Evolutionary conservation across 1,140 invertebrate genomes (phyloP).

Genomic region (Melipona quadrifasciata): DNA sequence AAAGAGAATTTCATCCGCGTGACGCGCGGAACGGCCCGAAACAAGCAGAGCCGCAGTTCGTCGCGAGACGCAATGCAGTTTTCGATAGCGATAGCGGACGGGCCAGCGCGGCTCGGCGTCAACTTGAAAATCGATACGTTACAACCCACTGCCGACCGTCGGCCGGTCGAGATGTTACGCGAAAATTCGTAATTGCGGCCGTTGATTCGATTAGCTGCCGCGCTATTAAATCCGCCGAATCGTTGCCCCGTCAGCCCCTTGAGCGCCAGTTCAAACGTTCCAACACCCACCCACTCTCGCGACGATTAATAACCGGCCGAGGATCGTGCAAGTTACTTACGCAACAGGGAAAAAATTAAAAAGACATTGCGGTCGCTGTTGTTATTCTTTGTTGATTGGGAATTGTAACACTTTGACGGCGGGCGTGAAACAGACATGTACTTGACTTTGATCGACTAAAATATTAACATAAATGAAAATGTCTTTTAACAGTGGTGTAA

Average conservation of each 20-base stretch:
- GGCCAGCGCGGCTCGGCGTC: neutral
- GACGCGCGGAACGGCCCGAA: neutral
- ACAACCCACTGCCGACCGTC: neutral
- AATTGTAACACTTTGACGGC: no score
- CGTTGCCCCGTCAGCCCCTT: neutral
- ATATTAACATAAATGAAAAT: no score
- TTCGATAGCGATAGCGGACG: conserved; percentile 16
- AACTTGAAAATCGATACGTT: conserved; percentile 43
- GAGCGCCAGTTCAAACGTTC: neutral
- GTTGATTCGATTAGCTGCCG: conserved; percentile 22
- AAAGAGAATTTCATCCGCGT: neutral
- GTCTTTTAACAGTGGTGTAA: no score
- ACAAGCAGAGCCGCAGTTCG: neutral
- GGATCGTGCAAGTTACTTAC: neutral
- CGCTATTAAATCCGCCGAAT: conserved; percentile 36
- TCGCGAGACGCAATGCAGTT: conserved; percentile 48
- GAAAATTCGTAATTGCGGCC: conserved; percentile 40
- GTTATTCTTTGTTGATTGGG: no score
- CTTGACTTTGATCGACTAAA: no score
- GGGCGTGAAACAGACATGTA: no score
- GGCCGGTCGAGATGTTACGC: conserved; percentile 17
- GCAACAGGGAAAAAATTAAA: neutral
- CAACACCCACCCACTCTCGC: neutral
- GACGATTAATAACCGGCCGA: neutral
- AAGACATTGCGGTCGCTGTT: neutral